Evolutionary conservation across 2,888 invertebrate species (phyloP).

Genomic region (Drosophila picticornis): DNA sequence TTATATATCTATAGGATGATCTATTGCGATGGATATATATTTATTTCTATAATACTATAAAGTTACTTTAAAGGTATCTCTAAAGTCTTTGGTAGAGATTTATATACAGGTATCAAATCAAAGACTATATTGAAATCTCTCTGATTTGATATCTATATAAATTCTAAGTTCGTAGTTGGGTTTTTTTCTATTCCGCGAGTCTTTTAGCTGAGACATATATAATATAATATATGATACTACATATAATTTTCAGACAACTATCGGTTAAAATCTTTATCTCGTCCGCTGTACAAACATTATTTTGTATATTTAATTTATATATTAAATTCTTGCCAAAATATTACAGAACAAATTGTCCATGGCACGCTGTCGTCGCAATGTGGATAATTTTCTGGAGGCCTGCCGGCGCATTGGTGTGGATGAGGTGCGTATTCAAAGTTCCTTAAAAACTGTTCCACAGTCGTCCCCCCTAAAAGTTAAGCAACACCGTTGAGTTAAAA

Average conservation of each 20-base stretch:
- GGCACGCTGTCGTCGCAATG: slow-evolving; percentile 96
- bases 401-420: slow-evolving; percentile 97
- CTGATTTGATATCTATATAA: neutral
- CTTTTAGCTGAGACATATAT: too few relatives aligned
- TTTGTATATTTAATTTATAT: neutral
- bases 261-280: neutral
- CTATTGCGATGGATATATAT: too few relatives aligned
- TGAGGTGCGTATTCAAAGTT: slow-evolving; percentile 89
- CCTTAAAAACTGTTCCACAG: slow-evolving; percentile 41
- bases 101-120: too few relatives aligned
- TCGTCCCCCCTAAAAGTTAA: slow-evolving; percentile 31
- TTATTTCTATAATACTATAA: too few relatives aligned
- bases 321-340: fast-evolving
- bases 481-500: slow-evolving; percentile 10
- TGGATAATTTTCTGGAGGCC: slow-evolving; percentile 97
- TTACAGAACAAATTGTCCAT: slow-evolving; percentile 96
- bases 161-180: neutral
- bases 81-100: too few relatives aligned
- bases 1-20: too few relatives aligned
- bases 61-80: too few relatives aligned
- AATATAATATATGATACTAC: too few relatives aligned
- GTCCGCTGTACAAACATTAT: neutral
- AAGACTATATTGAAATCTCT: too few relatives aligned
- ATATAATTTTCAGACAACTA: neutral
- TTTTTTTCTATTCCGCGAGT: neutral